Evolutionary conservation across 2,113 vertebrate genomes (phyloP), one percentile per base, ranked within the genome.

Genomic region (Pterophyllum scalare): DNA sequence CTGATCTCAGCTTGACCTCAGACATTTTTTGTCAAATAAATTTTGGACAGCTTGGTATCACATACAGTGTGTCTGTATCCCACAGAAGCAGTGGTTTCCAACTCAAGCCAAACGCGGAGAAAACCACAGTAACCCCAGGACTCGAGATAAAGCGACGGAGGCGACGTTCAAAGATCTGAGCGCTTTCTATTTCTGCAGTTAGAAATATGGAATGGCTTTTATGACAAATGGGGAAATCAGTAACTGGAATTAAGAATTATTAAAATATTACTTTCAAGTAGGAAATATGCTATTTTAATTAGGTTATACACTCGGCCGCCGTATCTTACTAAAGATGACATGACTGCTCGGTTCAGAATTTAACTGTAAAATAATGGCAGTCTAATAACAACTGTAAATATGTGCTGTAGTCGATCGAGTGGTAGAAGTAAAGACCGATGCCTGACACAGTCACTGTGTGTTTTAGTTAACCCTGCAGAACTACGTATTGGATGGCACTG

Each of bases 1-100:
- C 60, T 56, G 65, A 79, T n/a, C n/a, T n/a, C n/a, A 59, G 22
- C 38, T 15, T 52, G 59, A 79, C 77, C 80, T 59, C 24, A 22
- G 33, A 60, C 52, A 6, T 65, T 82, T 59, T 49, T 26, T 20
- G 33, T 61, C 28, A 62, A 77, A 74, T 74, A 54, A 26, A 28
- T 74, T 52, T 43, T 19, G 17, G 15, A 59, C 7, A 31, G 3
- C 46, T 75, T 5, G 6, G 31, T 22, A 40, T 79, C 64, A 72
- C 46, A 78, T 35, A 3, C 5, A 5, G 7, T 22, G 49, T 58
- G 35, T 59, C 65, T 33, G 28, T 38, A 22, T 64, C 33, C 40
- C 56, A 26, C 14, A 72, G 10, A 15, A 57, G 75, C n/a, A 22
- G 43, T n/a, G 11, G 58, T 52, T 74, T 62, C 43, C 52, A 75